A percentile compares a stretch with the other conserved stretches of the same genome.
phyloP scores from a whole-genome alignment of 1,140 invertebrate genomes.

The Popillia japonica region DNA sequence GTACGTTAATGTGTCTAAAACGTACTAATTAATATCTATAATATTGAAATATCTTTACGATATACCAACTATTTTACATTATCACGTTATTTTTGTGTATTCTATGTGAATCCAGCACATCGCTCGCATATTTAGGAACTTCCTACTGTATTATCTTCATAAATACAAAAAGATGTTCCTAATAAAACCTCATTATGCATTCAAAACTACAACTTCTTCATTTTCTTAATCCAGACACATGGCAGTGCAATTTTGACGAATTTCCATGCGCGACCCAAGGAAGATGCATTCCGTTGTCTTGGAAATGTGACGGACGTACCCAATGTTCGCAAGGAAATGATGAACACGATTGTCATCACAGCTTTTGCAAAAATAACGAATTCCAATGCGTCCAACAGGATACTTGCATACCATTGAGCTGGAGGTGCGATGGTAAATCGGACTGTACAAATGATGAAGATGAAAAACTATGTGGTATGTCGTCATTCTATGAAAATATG shows the following conservation, averaged over 20 bases:
- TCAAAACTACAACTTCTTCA: conserved; percentile 22
- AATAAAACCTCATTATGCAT: not conserved
- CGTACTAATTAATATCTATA: too few relatives aligned
- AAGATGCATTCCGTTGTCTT: conserved; percentile 67
- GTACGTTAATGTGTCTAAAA: too few relatives aligned
- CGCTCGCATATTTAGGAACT: not conserved
- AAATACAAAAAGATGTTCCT: not conserved
- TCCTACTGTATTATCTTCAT: too few relatives aligned
- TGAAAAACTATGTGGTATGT: conserved; percentile 66
- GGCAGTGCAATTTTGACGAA: conserved; percentile 69
- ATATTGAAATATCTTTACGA: too few relatives aligned
- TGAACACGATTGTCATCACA: conserved; percentile 68
- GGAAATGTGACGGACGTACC: conserved; percentile 72
- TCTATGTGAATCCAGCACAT: not conserved
- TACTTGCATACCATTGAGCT: conserved; percentile 66
- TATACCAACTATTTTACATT: too few relatives aligned
- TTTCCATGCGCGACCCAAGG: conserved; percentile 61
- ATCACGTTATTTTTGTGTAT: too few relatives aligned
- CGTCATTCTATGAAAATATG: too few relatives aligned
- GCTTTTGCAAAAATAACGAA: conserved; percentile 65
- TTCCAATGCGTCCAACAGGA: conserved; percentile 67
- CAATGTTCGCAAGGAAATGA: conserved; percentile 73
- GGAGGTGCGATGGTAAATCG: conserved; percentile 69
- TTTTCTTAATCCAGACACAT: conserved; percentile 57
- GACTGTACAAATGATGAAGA: conserved; percentile 74